phyloP scores from a whole-genome alignment of 2,888 invertebrate genomes.

The Chrysopilus asiliformis region DNA sequence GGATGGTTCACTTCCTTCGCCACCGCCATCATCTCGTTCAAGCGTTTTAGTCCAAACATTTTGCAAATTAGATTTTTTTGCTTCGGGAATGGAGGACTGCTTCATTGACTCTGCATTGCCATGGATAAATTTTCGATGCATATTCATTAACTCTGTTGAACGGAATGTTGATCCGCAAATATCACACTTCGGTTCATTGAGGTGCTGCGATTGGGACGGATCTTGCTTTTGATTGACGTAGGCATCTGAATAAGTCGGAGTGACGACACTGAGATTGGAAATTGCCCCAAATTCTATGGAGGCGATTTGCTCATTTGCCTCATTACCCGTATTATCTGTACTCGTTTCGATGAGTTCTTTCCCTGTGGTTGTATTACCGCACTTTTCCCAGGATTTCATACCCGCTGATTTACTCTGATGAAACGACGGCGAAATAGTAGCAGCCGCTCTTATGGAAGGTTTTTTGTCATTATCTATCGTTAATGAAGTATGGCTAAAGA shows the following conservation, averaged over 20 bases:
- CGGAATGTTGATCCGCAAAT: constrained; percentile 61
- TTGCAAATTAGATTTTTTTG: too few relatives aligned
- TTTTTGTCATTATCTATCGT: constrained; percentile 12
- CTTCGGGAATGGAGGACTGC: too few relatives aligned
- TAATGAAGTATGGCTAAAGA: constrained; percentile 53
- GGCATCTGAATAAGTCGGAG: neutral
- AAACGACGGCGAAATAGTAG: neutral
- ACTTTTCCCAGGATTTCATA: neutral
- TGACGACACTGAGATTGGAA: neutral
- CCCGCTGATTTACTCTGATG: neutral
- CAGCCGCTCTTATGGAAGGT: neutral
- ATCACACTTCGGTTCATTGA: constrained; percentile 39
- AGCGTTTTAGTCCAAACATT: too few relatives aligned
- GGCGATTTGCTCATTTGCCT: too few relatives aligned
- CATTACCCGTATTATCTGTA: too few relatives aligned
- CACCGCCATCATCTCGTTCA: too few relatives aligned
- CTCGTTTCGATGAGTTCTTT: too few relatives aligned
- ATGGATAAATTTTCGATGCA: constrained; percentile 64
- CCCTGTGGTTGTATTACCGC: neutral
- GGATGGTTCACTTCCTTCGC: constrained; percentile 36
- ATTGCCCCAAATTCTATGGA: too few relatives aligned
- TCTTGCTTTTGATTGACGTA: neutral
- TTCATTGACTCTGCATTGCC: constrained; percentile 22
- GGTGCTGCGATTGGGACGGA: too few relatives aligned
- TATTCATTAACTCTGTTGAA: constrained; percentile 52